Conservation (phyloP, 2,113 vertebrate genomes). For the Caloenas nicobarica region DNA sequence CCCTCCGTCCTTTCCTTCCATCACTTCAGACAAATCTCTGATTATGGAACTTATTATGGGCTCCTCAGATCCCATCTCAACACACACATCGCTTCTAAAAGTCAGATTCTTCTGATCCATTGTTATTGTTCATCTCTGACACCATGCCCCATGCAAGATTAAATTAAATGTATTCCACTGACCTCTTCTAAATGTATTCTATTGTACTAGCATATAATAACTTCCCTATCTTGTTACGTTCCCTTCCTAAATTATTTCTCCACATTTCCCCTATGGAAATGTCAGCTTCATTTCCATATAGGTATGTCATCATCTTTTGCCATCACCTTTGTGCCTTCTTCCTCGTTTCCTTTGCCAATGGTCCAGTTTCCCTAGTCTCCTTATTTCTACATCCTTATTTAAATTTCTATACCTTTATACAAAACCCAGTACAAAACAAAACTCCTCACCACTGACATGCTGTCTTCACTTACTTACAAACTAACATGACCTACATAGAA, state of each 20-base stretch:
- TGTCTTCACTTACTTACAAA: background rate
- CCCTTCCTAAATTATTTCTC: background rate
- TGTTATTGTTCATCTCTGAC: background rate
- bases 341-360: background rate
- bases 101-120: background rate
- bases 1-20: background rate
- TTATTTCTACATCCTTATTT: background rate
- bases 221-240: rapidly evolving
- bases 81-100: background rate
- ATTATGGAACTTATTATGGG: background rate
- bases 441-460: background rate
- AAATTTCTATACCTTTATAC: background rate
- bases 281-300: background rate
- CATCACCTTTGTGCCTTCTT: background rate
- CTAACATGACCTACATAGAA: background rate
- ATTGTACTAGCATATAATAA: background rate
- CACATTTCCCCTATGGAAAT: background rate
- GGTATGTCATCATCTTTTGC: background rate
- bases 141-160: no score
- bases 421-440: background rate
- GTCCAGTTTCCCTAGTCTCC: background rate
- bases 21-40: background rate
- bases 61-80: background rate
- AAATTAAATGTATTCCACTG: background rate
- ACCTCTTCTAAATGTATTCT: background rate